Conservation (phyloP, 2,888 invertebrate genomes). For the Panzeria rudis region DNA sequence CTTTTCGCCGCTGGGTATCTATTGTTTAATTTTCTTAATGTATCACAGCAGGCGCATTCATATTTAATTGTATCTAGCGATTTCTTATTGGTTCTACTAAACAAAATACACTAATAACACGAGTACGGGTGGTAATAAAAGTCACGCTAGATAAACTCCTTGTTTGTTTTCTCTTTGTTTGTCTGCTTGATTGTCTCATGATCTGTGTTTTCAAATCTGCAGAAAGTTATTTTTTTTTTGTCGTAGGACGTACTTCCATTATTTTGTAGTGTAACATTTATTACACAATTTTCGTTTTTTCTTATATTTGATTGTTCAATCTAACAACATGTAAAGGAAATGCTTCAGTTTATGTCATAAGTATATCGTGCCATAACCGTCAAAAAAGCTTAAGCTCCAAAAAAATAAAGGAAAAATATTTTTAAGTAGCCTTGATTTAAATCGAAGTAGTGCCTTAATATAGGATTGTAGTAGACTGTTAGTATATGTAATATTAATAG, state of each 20-base stretch:
- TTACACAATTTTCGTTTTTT: constrained; percentile 53
- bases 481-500: no score
- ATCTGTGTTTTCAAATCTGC: constrained; percentile 20
- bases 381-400: no score
- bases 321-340: constrained; percentile 42
- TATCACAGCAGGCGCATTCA: not conserved
- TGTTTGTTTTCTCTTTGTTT: not conserved
- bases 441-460: no score
- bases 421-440: no score
- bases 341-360: constrained; percentile 37
- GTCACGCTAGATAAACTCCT: not conserved
- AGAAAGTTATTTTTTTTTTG: not conserved
- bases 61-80: constrained; percentile 5
- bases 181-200: constrained; percentile 26
- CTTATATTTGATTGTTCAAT: constrained; percentile 35
- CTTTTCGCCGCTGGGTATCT: no score
- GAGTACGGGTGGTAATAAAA: not conserved
- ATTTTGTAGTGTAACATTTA: constrained; percentile 15
- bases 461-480: no score
- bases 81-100: not conserved
- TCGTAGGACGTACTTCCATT: constrained; percentile 10
- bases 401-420: no score
- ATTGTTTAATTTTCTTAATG: constrained; percentile 52
- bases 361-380: not conserved
- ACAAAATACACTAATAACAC: not conserved